A percentile compares a stretch with the other conserved stretches of the same genome.
phyloP scores from a whole-genome alignment of 1,140 invertebrate species.

The Drosophila obscura region DNA sequence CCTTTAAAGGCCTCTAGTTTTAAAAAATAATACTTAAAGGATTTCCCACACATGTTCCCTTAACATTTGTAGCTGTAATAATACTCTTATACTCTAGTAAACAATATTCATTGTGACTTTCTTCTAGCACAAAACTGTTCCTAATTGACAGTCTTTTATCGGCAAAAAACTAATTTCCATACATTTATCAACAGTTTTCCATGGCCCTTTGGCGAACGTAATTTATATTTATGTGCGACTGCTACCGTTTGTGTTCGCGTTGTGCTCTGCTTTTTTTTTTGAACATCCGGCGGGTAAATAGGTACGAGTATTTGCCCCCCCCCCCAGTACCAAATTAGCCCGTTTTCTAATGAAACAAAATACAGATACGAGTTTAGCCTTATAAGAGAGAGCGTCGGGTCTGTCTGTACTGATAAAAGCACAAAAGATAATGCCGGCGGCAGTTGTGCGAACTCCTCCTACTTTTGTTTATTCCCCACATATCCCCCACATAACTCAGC shows the following conservation, averaged over 20 bases:
- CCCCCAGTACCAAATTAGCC: conserved; percentile 47
- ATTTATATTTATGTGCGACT: conserved; percentile 38
- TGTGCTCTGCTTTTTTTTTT: conserved; percentile 21
- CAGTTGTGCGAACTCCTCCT: conserved; percentile 27
- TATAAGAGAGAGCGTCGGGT: conserved; percentile 5
- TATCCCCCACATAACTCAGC: conserved; percentile 39
- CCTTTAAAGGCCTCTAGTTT: no score
- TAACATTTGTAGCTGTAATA: no score
- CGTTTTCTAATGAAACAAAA: conserved; percentile 56
- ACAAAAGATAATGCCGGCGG: conserved; percentile 61
- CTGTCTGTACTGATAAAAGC: conserved; percentile 63
- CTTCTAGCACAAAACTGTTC: background rate
- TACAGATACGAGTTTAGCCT: conserved; percentile 36
- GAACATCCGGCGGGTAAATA: conserved; percentile 36
- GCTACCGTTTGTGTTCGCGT: background rate
- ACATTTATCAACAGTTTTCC: conserved; percentile 54
- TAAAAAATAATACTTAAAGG: no score
- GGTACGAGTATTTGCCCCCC: conserved; percentile 22
- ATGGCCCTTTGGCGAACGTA: conserved; percentile 42
- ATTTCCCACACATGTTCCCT: no score
- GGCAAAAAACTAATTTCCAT: conserved; percentile 31
- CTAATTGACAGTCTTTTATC: conserved; percentile 29
- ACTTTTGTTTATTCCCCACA: background rate
- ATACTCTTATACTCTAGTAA: no score
- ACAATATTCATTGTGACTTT: background rate